Evolutionary conservation across 1,140 invertebrate species (phyloP), one percentile per base, ranked within the genome.

Genomic region (Octopus sinensis): DNA sequence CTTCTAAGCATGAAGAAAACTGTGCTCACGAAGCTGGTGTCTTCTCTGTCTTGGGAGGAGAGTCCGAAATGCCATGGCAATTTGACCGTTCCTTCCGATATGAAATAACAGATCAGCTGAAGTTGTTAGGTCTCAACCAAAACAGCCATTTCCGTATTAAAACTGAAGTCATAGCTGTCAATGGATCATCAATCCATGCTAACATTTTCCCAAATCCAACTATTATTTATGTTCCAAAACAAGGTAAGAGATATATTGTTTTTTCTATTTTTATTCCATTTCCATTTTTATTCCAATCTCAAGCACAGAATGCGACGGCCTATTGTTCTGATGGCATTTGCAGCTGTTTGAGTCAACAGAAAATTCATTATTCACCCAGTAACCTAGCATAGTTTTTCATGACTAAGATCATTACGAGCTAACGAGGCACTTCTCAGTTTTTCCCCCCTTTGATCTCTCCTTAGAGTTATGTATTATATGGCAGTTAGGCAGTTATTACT

Each of bases 81-180:
- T 85, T 83, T 78, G 84, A 85, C 76, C 76, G 84, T 12, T 80
- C 82, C 68, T 85, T 82, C 76, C 82, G 82, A 53, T 85, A 85
- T 68, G 84, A 85, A 30, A 85, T 85, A 71, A 85, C 84, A 5
- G 71, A 80, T 4, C 73, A 51, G 10, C 62, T 80, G 3, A 56
- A n/a, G 12, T 4, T 30, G 9, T n/a, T 76, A 73, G 52, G 78
- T 53, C n/a, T 79, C 4, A 56, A 53, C 12, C 12, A 56, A 9
- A n/a, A 78, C 23, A 56, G 54, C 51, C 52, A 43, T 4, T 6
- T 56, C 23, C 6, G 17, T 23, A 23, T 85, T 52, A 78, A 82
- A 23, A 76, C 81, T 0, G 73, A 79, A 23, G 43, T 85, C 30
- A 82, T n/a, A 4, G 78, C 68, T 53, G 13, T 75, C 5, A 79